phyloP scores from a whole-genome alignment of 2,888 invertebrate species.

The Lepidocyrtinus sp. region DNA sequence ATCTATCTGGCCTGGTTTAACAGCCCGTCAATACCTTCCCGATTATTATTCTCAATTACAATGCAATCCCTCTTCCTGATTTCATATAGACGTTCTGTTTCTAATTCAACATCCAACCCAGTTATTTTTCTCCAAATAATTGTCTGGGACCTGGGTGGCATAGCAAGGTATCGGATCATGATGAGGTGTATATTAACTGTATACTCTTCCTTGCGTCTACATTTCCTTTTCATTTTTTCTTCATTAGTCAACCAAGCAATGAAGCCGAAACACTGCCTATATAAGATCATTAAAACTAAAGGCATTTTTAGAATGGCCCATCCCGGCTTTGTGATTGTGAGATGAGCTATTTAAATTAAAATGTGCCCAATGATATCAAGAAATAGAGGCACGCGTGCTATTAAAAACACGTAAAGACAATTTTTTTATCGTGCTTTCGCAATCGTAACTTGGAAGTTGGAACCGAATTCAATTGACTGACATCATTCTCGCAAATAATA shows the following conservation, averaged over 20 bases:
- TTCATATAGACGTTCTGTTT: too few relatives aligned
- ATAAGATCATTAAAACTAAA: constrained; percentile 34
- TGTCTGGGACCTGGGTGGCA: not conserved
- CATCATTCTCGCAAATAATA: constrained; percentile 54
- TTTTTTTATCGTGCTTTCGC: too few relatives aligned
- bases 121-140: not conserved
- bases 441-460: constrained; percentile 1
- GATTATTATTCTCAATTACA: constrained; percentile 46
- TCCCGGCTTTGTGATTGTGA: too few relatives aligned
- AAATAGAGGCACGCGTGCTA: not conserved
- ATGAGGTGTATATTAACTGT: too few relatives aligned
- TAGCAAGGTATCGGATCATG: constrained; percentile 25
- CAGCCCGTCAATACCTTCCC: constrained; percentile 49
- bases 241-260: too few relatives aligned
- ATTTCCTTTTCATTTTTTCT: constrained; percentile 25
- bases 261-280: too few relatives aligned
- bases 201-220: too few relatives aligned
- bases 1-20: constrained; percentile 32
- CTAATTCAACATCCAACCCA: constrained; percentile 33
- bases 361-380: not conserved
- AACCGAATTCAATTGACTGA: constrained; percentile 38
- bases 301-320: constrained; percentile 23
- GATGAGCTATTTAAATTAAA: constrained; percentile 23
- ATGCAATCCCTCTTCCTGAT: constrained; percentile 35
- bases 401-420: not conserved